Evolutionary conservation across 1,140 invertebrate genomes (phyloP).

Genomic region (Rhyacophila brunnea): DNA sequence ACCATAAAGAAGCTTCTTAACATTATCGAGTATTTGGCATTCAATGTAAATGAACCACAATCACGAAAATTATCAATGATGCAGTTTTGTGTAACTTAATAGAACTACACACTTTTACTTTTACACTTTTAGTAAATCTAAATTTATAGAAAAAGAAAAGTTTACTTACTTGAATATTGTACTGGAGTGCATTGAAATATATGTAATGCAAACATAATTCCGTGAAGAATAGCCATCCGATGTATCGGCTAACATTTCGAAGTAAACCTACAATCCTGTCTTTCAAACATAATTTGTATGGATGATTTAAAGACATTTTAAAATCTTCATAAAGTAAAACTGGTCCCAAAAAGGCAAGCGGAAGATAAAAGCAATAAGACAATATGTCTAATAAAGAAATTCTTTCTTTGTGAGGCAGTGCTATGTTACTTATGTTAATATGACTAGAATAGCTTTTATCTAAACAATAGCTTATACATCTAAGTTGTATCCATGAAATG

Average conservation of each 20-base stretch:
- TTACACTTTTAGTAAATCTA: too few relatives aligned
- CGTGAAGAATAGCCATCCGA: slow-evolving; percentile 70
- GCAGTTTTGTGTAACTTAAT: too few relatives aligned
- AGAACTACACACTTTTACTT: too few relatives aligned
- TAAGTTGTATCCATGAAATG: slow-evolving; percentile 48
- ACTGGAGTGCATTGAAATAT: slow-evolving; percentile 73
- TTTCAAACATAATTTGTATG: slow-evolving; percentile 42
- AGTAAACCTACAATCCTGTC: slow-evolving; percentile 48
- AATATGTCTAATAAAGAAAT: slow-evolving; percentile 41
- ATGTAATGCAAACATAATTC: slow-evolving; percentile 75
- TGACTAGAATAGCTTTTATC: slow-evolving; percentile 36
- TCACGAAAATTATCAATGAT: too few relatives aligned
- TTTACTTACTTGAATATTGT: slow-evolving; percentile 58
- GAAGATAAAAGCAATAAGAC: slow-evolving; percentile 79
- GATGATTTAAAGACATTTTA: slow-evolving; percentile 43
- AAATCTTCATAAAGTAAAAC: slow-evolving; percentile 73
- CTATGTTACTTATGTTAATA: too few relatives aligned
- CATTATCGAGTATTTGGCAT: too few relatives aligned
- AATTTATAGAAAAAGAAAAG: too few relatives aligned
- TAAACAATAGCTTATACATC: slow-evolving; percentile 49
- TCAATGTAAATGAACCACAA: too few relatives aligned
- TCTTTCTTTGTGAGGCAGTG: slow-evolving; percentile 18
- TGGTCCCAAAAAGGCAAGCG: slow-evolving; percentile 75
- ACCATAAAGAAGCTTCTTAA: too few relatives aligned
- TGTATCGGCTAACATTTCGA: slow-evolving; percentile 61